A percentile compares a stretch with the other conserved stretches of the same genome.
phyloP scores from a whole-genome alignment of 2,113 vertebrate species.

The Vireo altiloquus region DNA sequence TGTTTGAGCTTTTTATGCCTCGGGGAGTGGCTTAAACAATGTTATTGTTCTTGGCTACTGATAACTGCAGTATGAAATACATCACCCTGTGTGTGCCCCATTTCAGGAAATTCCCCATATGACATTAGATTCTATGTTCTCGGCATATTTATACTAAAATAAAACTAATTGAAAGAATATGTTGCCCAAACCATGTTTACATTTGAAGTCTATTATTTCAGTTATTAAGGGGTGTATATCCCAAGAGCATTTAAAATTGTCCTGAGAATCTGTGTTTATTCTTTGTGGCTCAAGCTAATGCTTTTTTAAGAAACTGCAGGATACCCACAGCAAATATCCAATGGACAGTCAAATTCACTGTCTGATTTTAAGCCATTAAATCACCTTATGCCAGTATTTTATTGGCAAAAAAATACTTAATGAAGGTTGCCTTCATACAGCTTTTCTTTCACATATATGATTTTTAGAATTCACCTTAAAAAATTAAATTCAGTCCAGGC shows the following conservation, averaged over 20 bases:
- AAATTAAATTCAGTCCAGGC: not conserved
- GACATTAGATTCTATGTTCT: not conserved
- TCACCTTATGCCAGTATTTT: not conserved
- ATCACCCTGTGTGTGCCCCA: not conserved
- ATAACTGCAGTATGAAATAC: not conserved
- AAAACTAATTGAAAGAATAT: constrained; percentile 15
- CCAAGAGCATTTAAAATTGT: constrained; percentile 19
- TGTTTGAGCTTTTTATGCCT: not conserved
- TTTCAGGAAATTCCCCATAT: not conserved
- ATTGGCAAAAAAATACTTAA: not conserved
- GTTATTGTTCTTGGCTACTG: not conserved
- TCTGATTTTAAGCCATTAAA: not conserved
- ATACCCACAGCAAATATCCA: not conserved
- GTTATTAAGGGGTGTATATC: constrained; percentile 9
- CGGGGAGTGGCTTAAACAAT: not conserved
- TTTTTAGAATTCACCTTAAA: not conserved
- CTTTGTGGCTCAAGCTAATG: constrained; percentile 2
- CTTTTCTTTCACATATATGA: not conserved
- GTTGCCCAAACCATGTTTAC: not conserved
- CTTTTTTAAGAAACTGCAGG: constrained; percentile 46
- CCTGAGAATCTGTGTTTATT: constrained; percentile 26
- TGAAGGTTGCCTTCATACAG: not conserved
- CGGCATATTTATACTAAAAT: not conserved
- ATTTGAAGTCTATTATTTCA: not conserved
- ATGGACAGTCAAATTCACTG: not conserved